Percentiles rank a stretch among this genome's conserved stretches.
phyloP scores from a whole-genome alignment of 2,888 invertebrate species.

The Metellina segmentata region DNA sequence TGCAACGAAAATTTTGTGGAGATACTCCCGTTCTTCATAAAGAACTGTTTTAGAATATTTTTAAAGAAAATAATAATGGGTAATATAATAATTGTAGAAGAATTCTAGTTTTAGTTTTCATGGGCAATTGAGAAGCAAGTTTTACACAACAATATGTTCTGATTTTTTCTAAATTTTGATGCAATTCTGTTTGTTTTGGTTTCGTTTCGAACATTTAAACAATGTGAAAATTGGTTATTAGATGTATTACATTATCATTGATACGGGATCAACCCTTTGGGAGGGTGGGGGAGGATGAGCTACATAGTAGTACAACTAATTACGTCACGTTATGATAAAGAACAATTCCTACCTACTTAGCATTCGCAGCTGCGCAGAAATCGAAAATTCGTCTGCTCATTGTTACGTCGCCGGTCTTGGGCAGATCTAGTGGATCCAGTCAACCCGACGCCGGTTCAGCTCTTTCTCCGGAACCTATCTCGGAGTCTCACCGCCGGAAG shows the following conservation, averaged over 20 bases:
- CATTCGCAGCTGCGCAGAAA: conserved; percentile 74
- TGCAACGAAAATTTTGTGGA: too few species aligned
- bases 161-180: too few species aligned
- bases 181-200: too few species aligned
- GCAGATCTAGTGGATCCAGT: conserved; percentile 72
- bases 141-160: too few species aligned
- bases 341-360: conserved; percentile 39
- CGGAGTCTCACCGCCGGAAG: conserved; percentile 68
- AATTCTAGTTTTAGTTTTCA: too few species aligned
- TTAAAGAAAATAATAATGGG: too few species aligned
- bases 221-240: background rate
- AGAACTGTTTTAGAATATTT: too few species aligned
- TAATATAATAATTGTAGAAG: too few species aligned
- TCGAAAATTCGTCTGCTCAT: conserved; percentile 71
- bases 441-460: conserved; percentile 73
- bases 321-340: conserved; percentile 66
- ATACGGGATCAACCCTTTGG: background rate
- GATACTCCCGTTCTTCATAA: too few species aligned
- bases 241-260: background rate
- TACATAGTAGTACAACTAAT: conserved; percentile 44
- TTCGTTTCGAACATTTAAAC: too few species aligned
- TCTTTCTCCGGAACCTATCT: conserved; percentile 72
- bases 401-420: conserved; percentile 73
- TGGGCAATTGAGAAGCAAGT: too few species aligned
- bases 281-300: background rate